Evolutionary conservation across 1,140 invertebrate species (phyloP).

Genomic region (Listronotus oregonensis): DNA sequence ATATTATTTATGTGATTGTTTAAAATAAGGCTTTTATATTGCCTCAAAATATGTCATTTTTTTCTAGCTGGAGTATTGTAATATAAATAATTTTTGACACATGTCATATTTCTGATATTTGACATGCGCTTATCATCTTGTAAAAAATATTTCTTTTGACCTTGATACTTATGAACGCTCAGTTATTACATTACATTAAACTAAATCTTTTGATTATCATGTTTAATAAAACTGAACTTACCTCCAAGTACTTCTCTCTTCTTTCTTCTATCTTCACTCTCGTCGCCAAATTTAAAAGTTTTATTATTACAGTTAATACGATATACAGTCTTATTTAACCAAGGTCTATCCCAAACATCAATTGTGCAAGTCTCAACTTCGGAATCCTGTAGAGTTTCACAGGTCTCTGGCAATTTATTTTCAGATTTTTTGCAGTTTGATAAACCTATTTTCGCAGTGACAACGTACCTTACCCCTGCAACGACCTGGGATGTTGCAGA

Average conservation of each 20-base stretch:
- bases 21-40: too few relatives aligned
- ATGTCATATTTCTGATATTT: too few relatives aligned
- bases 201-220: too few relatives aligned
- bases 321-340: conserved; percentile 54
- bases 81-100: too few relatives aligned
- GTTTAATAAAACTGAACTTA: not conserved
- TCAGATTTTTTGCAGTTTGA: conserved; percentile 29
- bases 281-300: conserved; percentile 9
- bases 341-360: conserved; percentile 65
- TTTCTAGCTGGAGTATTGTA: too few relatives aligned
- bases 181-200: too few relatives aligned
- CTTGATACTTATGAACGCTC: too few relatives aligned
- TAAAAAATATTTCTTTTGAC: too few relatives aligned
- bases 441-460: conserved; percentile 33
- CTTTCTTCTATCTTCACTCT: conserved; percentile 3
- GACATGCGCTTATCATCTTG: too few relatives aligned
- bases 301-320: conserved; percentile 36
- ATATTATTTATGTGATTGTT: too few relatives aligned
- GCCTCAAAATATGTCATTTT: too few relatives aligned
- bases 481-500: conserved; percentile 42
- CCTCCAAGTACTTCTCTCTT: conserved; percentile 17
- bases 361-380: conserved; percentile 45
- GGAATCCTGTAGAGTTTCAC: conserved; percentile 44
- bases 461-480: conserved; percentile 31
- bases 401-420: conserved; percentile 26